Percentiles rank a stretch among this genome's conserved stretches.
phyloP scores from a whole-genome alignment of 2,888 invertebrate genomes.

The Cacoxenus indagator region DNA sequence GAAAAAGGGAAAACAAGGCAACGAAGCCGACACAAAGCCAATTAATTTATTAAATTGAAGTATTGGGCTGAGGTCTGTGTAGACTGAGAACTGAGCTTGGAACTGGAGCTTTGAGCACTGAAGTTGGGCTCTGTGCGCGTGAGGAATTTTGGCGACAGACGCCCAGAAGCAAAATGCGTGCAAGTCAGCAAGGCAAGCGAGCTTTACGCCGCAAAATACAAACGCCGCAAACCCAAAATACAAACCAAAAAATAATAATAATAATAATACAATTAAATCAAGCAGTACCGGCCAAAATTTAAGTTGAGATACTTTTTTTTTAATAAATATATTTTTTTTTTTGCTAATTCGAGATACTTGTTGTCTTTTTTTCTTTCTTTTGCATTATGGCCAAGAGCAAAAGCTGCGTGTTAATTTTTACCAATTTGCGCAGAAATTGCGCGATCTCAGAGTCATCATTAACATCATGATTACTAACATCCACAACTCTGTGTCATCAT shows the following conservation, averaged over 20 bases:
- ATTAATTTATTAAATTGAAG: conserved; percentile 71
- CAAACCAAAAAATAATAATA: too few relatives aligned
- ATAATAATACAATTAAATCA: too few relatives aligned
- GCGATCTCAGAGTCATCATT: conserved; percentile 7
- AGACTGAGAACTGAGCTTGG: conserved; percentile 34
- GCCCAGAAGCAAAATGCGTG: conserved; percentile 56
- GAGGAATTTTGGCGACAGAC: conserved; percentile 68
- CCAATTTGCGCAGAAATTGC: conserved; percentile 49
- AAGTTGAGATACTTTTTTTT: too few relatives aligned
- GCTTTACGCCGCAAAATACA: too few relatives aligned
- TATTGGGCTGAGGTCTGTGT: conserved; percentile 45
- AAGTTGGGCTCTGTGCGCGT: conserved; percentile 21
- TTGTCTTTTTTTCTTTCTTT: conserved; percentile 15
- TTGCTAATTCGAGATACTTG: too few relatives aligned
- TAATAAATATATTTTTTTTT: too few relatives aligned
- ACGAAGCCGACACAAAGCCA: conserved; percentile 63
- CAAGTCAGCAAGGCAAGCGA: neutral
- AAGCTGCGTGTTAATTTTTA: conserved; percentile 65
- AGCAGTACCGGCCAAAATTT: too few relatives aligned
- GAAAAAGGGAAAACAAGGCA: conserved; percentile 36
- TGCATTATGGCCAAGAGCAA: conserved; percentile 49
- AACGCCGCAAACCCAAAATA: too few relatives aligned
- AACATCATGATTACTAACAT: neutral
- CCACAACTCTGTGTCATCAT: neutral
- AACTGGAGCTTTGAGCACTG: conserved; percentile 17